Percentiles rank a stretch among this genome's conserved stretches.
These are phyloP conservation scores for Hypothenemus hampei DNA, from an alignment of 1,140 invertebrate genomes.

Conservation along the genomic window DNA sequence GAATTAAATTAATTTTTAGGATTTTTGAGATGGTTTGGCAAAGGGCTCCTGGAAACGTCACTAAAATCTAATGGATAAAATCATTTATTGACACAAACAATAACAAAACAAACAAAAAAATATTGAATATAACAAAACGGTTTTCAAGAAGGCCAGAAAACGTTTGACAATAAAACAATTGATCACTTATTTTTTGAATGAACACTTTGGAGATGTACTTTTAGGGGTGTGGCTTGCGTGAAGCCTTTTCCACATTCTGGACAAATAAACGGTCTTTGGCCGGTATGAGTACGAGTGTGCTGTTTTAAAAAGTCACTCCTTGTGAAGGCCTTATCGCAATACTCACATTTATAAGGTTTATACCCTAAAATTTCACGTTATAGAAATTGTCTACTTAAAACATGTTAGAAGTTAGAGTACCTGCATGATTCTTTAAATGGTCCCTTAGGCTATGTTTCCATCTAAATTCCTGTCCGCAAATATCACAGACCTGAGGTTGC, in stretches of 20 bases:
- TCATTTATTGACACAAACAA: too few species aligned
- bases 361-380: conserved; percentile 18
- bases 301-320: conserved; percentile 67
- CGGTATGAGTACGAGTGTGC: conserved; percentile 54
- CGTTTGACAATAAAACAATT: too few species aligned
- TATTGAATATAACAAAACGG: too few species aligned
- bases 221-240: conserved; percentile 17
- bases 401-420: conserved; percentile 23
- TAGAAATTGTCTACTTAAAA: not conserved
- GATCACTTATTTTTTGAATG: conserved; percentile 17
- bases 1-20: too few species aligned
- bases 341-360: conserved; percentile 40
- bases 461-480: conserved; percentile 34
- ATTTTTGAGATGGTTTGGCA: too few species aligned
- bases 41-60: too few species aligned
- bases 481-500: conserved; percentile 33
- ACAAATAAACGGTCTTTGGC: conserved; percentile 49
- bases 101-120: too few species aligned
- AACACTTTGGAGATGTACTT: conserved; percentile 21
- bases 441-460: conserved; percentile 4
- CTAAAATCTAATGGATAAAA: too few species aligned
- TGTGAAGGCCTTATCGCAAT: conserved; percentile 53
- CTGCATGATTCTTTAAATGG: conserved; percentile 48
- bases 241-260: conserved; percentile 20
- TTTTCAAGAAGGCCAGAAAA: too few species aligned